These are phyloP conservation scores for Acyrthosiphon pisum DNA, from an alignment of 1,140 invertebrate genomes.

Conservation along the genomic window DNA sequence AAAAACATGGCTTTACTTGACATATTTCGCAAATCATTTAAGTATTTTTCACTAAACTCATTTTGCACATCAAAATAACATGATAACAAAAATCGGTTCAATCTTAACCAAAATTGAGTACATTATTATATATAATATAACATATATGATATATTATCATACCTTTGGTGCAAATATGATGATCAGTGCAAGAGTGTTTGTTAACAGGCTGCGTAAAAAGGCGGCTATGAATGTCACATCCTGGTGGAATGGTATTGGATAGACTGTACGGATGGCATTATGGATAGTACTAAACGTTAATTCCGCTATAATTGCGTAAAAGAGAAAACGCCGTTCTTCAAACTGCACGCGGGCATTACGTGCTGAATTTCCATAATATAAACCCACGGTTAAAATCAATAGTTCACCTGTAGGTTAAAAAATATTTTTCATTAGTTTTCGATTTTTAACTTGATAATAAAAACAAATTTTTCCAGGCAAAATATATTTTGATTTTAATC, in stretches of 20 bases:
- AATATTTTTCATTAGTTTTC: neutral
- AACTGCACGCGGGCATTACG: slow-evolving; percentile 83
- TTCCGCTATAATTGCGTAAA: slow-evolving; percentile 78
- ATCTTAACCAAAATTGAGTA: no score
- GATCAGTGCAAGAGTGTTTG: slow-evolving; percentile 76
- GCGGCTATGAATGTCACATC: slow-evolving; percentile 74
- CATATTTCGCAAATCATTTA: no score
- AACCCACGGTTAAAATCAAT: slow-evolving; percentile 80
- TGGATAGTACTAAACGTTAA: slow-evolving; percentile 74
- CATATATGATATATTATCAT: neutral
- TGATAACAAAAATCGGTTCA: no score
- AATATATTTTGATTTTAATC: no score
- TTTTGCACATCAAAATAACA: no score
- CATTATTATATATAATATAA: no score
- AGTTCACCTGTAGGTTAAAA: slow-evolving; percentile 73
- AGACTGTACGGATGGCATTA: slow-evolving; percentile 72
- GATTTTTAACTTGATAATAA: neutral
- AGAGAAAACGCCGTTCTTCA: slow-evolving; percentile 79
- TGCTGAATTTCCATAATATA: slow-evolving; percentile 81
- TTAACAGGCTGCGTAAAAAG: slow-evolving; percentile 78
- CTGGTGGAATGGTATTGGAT: slow-evolving; percentile 69
- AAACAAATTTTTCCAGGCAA: no score
- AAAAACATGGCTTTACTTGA: no score
- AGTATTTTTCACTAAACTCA: no score
- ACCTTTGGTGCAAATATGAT: slow-evolving; percentile 81